These are phyloP conservation scores for Eremophila alpestris DNA, from an alignment of 2,797 vertebrate genomes.

Conservation along the genomic window DNA sequence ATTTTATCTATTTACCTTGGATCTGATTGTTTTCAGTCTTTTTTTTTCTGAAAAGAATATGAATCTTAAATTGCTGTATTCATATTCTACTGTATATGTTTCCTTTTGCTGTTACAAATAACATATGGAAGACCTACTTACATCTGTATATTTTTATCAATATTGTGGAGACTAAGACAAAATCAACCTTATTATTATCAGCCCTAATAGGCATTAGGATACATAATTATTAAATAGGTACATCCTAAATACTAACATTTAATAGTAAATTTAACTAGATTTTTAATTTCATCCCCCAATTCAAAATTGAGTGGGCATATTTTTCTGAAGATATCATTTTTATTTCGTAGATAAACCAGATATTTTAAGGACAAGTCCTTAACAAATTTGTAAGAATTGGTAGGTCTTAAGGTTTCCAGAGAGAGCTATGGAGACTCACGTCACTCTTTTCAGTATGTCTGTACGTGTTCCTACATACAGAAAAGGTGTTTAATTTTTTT, in stretches of 20 bases:
- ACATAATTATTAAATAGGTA: fast-evolving
- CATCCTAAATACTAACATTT: background rate
- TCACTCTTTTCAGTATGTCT: background rate
- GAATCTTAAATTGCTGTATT: background rate
- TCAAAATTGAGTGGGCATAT: background rate
- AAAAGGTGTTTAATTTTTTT: background rate
- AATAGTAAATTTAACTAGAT: background rate
- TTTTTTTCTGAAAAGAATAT: background rate
- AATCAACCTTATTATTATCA: background rate
- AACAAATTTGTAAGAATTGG: background rate
- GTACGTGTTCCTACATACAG: background rate
- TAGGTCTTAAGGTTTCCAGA: background rate
- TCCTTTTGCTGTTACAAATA: background rate
- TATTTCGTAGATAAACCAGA: background rate
- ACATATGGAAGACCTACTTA: background rate
- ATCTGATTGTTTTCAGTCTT: background rate
- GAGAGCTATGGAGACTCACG: background rate
- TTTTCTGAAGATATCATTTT: background rate
- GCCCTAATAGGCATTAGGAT: background rate
- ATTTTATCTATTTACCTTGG: background rate
- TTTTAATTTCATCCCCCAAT: fast-evolving
- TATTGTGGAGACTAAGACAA: background rate
- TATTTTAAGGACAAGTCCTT: background rate
- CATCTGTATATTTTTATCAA: background rate
- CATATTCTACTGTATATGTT: background rate